A percentile compares a stretch with the other conserved stretches of the same genome.
phyloP scores from a whole-genome alignment of 2,888 invertebrate species.

The Aporophyla lueneburgensis region DNA sequence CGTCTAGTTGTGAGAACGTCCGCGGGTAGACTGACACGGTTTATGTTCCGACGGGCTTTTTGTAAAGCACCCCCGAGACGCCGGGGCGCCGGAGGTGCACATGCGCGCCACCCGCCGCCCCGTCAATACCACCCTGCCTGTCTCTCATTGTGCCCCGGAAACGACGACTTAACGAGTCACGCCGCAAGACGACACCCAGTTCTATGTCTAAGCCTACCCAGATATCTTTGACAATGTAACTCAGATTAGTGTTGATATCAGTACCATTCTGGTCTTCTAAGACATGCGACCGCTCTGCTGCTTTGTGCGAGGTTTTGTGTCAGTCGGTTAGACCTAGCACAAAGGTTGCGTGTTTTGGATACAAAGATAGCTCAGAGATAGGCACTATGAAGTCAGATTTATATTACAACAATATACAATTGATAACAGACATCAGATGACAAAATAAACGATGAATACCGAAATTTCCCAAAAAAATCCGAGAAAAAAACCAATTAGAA shows the following conservation, averaged over 20 bases:
- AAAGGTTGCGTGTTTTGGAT: background rate
- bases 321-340: background rate
- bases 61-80: conserved; percentile 87
- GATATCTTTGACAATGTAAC: conserved; percentile 64
- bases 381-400: background rate
- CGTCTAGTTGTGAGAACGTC: conserved; percentile 77
- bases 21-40: conserved; percentile 83
- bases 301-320: conserved; percentile 8
- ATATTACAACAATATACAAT: background rate
- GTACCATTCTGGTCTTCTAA: conserved; percentile 7
- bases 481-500: conserved; percentile 12
- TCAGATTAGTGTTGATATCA: conserved; percentile 46
- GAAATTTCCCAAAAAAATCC: background rate
- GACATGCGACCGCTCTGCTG: conserved; percentile 5
- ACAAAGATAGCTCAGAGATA: background rate
- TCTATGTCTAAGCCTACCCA: conserved; percentile 70
- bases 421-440: too few relatives aligned
- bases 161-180: conserved; percentile 87
- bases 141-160: conserved; percentile 88
- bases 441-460: too few relatives aligned
- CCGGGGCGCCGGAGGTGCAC: conserved; percentile 86
- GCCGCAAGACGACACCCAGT: conserved; percentile 84
- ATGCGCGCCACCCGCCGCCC: conserved; percentile 85
- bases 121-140: conserved; percentile 88
- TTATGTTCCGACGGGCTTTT: conserved; percentile 81